Percentiles rank a stretch among this genome's conserved stretches.
These are phyloP conservation scores for Xiphophorus hellerii DNA, from an alignment of 2,113 vertebrate species.

Conservation along the genomic window DNA sequence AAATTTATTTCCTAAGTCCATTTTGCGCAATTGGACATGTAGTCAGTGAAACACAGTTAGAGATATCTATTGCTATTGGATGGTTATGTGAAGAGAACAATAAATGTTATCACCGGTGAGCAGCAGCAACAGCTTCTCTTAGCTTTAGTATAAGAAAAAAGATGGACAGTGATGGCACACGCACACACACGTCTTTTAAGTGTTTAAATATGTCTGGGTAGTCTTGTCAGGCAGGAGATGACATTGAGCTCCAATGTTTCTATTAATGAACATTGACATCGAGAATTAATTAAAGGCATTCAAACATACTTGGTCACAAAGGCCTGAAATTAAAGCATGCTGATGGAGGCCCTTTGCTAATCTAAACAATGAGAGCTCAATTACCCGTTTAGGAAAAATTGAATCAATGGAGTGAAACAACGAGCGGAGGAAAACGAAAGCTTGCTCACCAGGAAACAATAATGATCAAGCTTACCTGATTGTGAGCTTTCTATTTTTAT, in stretches of 20 bases:
- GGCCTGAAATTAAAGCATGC: constrained; percentile 59
- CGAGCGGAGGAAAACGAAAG: not conserved
- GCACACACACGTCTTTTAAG: constrained; percentile 26
- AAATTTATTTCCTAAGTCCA: no score
- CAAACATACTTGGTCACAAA: constrained; percentile 46
- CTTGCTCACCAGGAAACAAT: constrained; percentile 8
- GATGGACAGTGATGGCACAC: not conserved
- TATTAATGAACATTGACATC: constrained; percentile 55
- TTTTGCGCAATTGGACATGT: no score
- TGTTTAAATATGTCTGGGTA: constrained; percentile 45
- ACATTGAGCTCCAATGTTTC: constrained; percentile 40
- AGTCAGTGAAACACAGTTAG: no score
- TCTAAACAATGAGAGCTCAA: constrained; percentile 54
- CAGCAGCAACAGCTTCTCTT: no score
- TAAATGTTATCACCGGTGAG: no score
- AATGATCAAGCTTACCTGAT: constrained; percentile 43
- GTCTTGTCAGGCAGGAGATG: constrained; percentile 48
- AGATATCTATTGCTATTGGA: no score
- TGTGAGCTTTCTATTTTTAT: constrained; percentile 57
- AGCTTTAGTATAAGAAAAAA: no score
- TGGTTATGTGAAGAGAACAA: no score
- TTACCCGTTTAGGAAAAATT: constrained; percentile 54
- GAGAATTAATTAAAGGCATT: constrained; percentile 62
- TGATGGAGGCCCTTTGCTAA: constrained; percentile 39
- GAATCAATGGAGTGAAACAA: constrained; percentile 59